Percentiles rank a stretch among this genome's conserved stretches.
Evolutionary conservation across 92 coral and sea anemone species (phyloP).

Genomic region (Muricea muricata): DNA sequence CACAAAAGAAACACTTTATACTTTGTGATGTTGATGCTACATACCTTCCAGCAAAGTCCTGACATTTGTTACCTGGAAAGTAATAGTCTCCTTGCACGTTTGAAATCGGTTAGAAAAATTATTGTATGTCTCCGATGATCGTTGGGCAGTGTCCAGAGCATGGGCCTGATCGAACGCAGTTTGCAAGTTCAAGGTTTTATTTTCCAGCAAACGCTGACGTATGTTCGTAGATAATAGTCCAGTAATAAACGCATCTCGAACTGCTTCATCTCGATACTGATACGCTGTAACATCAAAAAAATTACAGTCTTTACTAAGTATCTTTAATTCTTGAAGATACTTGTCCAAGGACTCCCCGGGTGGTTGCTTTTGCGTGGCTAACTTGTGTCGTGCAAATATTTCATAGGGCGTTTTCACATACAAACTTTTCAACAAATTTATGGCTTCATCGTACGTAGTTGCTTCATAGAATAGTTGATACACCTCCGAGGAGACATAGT

Average conservation of each 20-base stretch:
- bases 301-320: constrained; percentile 28
- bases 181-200: not conserved
- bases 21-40: not conserved
- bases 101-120: no score
- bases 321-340: constrained; percentile 41
- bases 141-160: not conserved
- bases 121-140: not conserved
- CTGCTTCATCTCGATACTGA: constrained; percentile 14
- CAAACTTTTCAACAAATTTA: not conserved
- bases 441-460: not conserved
- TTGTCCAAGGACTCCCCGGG: constrained; percentile 10
- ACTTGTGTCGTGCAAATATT: constrained; percentile 9
- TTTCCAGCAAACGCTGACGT: not conserved
- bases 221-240: not conserved
- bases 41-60: no score
- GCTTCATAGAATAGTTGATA: not conserved
- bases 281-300: not conserved
- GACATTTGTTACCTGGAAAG: no score
- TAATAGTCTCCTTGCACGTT: no score
- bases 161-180: not conserved
- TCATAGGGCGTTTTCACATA: not conserved
- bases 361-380: constrained; percentile 10
- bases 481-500: not conserved
- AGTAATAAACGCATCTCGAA: constrained; percentile 31
- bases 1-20: not conserved